Conservation (phyloP, 2,797 vertebrate species). For the Cryptoblepharus egeriae region DNA sequence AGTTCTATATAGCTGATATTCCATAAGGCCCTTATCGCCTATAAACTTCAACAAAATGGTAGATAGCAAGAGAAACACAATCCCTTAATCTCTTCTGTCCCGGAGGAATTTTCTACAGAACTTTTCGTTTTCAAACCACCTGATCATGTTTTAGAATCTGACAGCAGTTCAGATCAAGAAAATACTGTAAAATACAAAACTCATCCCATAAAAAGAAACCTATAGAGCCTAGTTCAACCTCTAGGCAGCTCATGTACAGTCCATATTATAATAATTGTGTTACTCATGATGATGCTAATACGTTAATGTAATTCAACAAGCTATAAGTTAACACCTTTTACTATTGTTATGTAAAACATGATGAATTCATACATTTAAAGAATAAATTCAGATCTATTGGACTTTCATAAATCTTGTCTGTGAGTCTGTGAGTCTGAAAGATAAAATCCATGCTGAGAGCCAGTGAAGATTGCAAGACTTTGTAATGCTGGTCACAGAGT, state of each 20-base stretch:
- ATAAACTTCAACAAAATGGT: background rate
- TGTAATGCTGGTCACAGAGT: background rate
- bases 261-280: constrained; percentile 32
- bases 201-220: constrained; percentile 20
- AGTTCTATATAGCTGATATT: background rate
- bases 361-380: background rate
- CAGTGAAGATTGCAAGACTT: background rate
- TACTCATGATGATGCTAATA: constrained; percentile 25
- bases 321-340: constrained; percentile 20
- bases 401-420: background rate
- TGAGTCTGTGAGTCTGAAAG: constrained; percentile 1
- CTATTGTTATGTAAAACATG: constrained; percentile 30
- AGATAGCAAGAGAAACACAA: background rate
- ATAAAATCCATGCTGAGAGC: background rate
- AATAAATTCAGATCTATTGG: constrained; percentile 1
- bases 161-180: background rate
- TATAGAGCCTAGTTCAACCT: background rate
- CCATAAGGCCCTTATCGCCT: background rate
- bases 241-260: background rate
- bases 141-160: background rate
- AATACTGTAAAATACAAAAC: constrained; percentile 40
- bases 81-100: background rate
- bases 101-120: background rate
- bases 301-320: constrained; percentile 22
- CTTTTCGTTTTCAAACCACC: background rate